phyloP scores from a whole-genome alignment of 2,888 invertebrate species.

The Tetragonisca angustula region DNA sequence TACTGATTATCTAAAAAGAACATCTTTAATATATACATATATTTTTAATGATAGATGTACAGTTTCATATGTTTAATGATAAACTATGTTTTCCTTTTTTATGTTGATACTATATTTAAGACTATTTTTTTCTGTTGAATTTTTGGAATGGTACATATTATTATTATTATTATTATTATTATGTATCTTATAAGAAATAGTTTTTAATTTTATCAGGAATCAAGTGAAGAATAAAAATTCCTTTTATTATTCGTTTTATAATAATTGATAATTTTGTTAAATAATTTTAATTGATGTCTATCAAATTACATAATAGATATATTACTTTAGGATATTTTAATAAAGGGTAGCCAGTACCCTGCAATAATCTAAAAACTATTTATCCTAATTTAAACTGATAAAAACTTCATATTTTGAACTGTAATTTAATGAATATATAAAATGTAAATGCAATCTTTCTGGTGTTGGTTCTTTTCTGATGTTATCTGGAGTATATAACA shows the following conservation, averaged over 20 bases:
- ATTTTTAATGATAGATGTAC: slow-evolving; percentile 49
- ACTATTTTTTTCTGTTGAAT: slow-evolving; percentile 56
- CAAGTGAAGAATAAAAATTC: slow-evolving; percentile 72
- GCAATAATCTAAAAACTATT: slow-evolving; percentile 66
- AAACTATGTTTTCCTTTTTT: slow-evolving; percentile 40
- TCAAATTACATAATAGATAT: slow-evolving; percentile 58
- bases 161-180: slow-evolving; percentile 2
- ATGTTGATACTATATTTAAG: slow-evolving; percentile 47
- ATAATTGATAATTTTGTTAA: slow-evolving; percentile 32
- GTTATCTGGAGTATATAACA: slow-evolving; percentile 79
- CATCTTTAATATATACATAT: slow-evolving; percentile 35
- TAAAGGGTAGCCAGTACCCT: slow-evolving; percentile 54
- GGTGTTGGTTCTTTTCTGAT: slow-evolving; percentile 81
- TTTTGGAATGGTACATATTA: slow-evolving; percentile 55
- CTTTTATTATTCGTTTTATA: slow-evolving; percentile 44
- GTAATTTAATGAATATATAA: slow-evolving; percentile 63
- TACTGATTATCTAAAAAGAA: slow-evolving; percentile 39
- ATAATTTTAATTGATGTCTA: slow-evolving; percentile 51
- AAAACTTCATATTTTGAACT: slow-evolving; percentile 64
- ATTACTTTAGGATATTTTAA: slow-evolving; percentile 54
- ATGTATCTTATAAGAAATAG: slow-evolving; percentile 43
- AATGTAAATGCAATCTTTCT: slow-evolving; percentile 75
- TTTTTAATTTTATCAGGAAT: slow-evolving; percentile 71
- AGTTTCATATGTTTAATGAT: slow-evolving; percentile 47
- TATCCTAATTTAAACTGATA: slow-evolving; percentile 71